phyloP scores from a whole-genome alignment of 2,113 vertebrate genomes.

The Euleptes europaea region DNA sequence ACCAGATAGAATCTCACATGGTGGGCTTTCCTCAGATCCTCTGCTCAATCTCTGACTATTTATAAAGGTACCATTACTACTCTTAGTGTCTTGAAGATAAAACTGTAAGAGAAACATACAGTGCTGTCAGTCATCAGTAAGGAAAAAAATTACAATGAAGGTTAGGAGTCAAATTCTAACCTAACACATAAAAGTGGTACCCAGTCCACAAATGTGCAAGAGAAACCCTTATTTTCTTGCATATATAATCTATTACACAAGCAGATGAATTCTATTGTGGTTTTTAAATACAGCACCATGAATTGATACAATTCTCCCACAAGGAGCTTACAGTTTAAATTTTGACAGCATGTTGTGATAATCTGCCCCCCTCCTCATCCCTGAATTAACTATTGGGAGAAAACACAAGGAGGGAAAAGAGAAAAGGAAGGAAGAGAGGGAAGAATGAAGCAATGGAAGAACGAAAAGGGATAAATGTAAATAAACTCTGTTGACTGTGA shows the following conservation, averaged over 20 bases:
- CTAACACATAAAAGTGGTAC: neutral
- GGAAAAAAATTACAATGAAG: neutral
- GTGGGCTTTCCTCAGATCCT: slow-evolving; percentile 97
- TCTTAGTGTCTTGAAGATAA: slow-evolving; percentile 99
- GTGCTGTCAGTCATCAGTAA: neutral
- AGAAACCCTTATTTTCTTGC: neutral
- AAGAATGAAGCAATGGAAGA: neutral
- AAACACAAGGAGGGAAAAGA: neutral
- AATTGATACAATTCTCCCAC: no score
- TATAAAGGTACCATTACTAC: slow-evolving; percentile 99
- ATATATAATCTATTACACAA: no score
- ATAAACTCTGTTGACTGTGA: neutral
- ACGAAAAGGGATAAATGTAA: neutral
- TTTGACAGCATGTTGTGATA: no score
- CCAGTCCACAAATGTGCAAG: neutral
- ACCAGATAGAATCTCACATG: slow-evolving; percentile 97
- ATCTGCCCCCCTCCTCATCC: no score
- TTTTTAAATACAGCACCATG: no score
- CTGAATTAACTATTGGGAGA: no score
- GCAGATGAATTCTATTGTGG: no score
- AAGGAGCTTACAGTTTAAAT: neutral
- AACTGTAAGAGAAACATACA: slow-evolving; percentile 81
- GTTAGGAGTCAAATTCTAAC: neutral
- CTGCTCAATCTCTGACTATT: slow-evolving; percentile 99
- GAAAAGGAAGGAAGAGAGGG: neutral